These are phyloP conservation scores for Sardina pilchardus DNA, from an alignment of 2,113 vertebrate species.

Conservation along the genomic window DNA sequence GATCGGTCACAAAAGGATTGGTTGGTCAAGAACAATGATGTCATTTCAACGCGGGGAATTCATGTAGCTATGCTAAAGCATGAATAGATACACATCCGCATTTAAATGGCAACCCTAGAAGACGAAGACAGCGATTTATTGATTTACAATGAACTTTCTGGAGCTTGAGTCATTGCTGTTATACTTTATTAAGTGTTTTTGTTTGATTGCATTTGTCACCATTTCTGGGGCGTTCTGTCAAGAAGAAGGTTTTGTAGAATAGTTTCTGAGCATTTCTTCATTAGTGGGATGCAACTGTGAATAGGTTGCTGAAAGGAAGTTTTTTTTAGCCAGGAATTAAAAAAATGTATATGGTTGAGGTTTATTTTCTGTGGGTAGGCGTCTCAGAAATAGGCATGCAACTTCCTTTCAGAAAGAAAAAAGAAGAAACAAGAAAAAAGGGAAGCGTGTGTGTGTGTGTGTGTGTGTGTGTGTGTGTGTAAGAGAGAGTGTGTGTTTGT, in stretches of 20 bases:
- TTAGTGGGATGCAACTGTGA: not conserved
- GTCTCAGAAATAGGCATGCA: too few relatives aligned
- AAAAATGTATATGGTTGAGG: not conserved
- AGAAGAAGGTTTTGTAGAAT: not conserved
- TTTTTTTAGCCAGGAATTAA: not conserved
- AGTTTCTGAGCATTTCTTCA: not conserved
- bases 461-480: not conserved
- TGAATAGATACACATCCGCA: not conserved
- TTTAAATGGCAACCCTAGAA: not conserved
- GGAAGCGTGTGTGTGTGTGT: not conserved
- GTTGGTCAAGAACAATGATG: conserved; percentile 55
- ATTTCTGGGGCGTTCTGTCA: not conserved
- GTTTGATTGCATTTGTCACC: not conserved
- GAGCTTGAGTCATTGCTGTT: not conserved
- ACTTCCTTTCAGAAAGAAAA: not conserved
- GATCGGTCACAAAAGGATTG: not conserved
- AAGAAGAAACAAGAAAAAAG: not conserved
- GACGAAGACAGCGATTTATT: not conserved
- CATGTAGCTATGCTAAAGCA: not conserved
- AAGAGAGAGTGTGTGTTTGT: not conserved
- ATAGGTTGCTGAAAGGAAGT: not conserved
- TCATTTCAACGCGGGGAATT: conserved; percentile 55
- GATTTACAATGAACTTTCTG: not conserved
- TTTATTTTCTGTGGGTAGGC: too few relatives aligned
- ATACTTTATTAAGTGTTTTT: not conserved